Evolutionary conservation across 2,797 vertebrate genomes (phyloP).

Genomic region (Microctenopoma lineatum): DNA sequence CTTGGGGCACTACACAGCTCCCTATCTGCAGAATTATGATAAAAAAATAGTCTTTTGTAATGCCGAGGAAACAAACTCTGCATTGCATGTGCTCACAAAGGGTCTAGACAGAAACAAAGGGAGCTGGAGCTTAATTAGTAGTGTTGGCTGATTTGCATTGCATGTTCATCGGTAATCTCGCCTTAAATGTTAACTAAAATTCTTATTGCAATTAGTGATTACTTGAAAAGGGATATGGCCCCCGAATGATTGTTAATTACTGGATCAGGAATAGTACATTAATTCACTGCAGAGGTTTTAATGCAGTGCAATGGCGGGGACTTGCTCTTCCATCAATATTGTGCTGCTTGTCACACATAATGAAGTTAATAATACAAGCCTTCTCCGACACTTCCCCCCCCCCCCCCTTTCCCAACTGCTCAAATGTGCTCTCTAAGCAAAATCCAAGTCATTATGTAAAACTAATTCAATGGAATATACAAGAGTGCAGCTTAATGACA

Average conservation of each 20-base stretch:
- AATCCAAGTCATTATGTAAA: constrained; percentile 74
- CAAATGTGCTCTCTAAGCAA: constrained; percentile 66
- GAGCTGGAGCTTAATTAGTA: constrained; percentile 77
- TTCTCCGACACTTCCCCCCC: constrained; percentile 32
- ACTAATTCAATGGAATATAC: constrained; percentile 72
- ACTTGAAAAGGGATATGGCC: constrained; percentile 81
- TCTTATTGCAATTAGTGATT: constrained; percentile 83
- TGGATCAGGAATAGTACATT: constrained; percentile 80
- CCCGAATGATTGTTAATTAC: constrained; percentile 81
- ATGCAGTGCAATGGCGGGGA: constrained; percentile 69
- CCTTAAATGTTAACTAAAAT: constrained; percentile 81
- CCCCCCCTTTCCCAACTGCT: constrained; percentile 34
- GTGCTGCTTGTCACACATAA: constrained; percentile 77
- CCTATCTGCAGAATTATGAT: constrained; percentile 76
- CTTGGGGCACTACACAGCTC: constrained; percentile 54
- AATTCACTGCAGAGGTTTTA: constrained; percentile 78
- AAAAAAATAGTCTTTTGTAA: constrained; percentile 69
- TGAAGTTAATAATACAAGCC: constrained; percentile 73
- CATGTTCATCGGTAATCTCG: constrained; percentile 78
- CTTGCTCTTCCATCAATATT: constrained; percentile 74
- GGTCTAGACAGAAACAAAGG: constrained; percentile 57
- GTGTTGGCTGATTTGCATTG: constrained; percentile 76
- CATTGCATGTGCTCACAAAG: constrained; percentile 73
- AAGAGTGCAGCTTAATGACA: constrained; percentile 67
- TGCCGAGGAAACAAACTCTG: constrained; percentile 72